Evolutionary conservation across 2,888 invertebrate genomes (phyloP).

Genomic region (Clistopyga incitator): DNA sequence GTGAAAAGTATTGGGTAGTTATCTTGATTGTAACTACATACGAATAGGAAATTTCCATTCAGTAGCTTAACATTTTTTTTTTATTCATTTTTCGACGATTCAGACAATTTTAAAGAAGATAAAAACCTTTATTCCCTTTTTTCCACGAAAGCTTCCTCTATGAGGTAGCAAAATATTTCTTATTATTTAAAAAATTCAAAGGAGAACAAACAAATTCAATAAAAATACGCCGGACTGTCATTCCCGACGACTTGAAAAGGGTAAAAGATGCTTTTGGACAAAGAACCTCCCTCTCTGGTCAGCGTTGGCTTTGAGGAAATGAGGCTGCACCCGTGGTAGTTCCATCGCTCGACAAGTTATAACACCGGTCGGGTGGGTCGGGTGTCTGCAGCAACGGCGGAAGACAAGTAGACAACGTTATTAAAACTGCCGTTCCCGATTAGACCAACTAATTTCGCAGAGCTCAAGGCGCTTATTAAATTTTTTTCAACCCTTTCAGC

Average conservation of each 20-base stretch:
- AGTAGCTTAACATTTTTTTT: too few relatives aligned
- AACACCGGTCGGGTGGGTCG: background rate
- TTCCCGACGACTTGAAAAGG: background rate
- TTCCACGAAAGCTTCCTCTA: too few relatives aligned
- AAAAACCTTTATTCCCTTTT: too few relatives aligned
- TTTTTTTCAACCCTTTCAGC: constrained; percentile 66
- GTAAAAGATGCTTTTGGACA: background rate
- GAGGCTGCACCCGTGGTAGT: background rate
- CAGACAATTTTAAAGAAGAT: too few relatives aligned
- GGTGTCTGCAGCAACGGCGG: background rate
- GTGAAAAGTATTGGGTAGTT: too few relatives aligned
- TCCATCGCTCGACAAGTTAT: constrained; percentile 6
- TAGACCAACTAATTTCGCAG: constrained; percentile 75
- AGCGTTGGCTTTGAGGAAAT: constrained; percentile 9
- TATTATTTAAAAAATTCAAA: background rate
- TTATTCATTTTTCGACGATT: too few relatives aligned
- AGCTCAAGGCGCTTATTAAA: constrained; percentile 70
- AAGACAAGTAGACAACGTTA: constrained; percentile 57
- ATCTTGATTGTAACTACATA: too few relatives aligned
- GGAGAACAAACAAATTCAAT: background rate
- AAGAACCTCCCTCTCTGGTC: background rate
- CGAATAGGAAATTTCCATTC: too few relatives aligned
- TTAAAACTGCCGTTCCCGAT: constrained; percentile 76
- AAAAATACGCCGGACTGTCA: background rate
- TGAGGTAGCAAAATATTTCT: too few relatives aligned